Base-by-base conservation (phyloP, 2,797 vertebrate genomes). In the Ctenopoma multispine region DNA sequence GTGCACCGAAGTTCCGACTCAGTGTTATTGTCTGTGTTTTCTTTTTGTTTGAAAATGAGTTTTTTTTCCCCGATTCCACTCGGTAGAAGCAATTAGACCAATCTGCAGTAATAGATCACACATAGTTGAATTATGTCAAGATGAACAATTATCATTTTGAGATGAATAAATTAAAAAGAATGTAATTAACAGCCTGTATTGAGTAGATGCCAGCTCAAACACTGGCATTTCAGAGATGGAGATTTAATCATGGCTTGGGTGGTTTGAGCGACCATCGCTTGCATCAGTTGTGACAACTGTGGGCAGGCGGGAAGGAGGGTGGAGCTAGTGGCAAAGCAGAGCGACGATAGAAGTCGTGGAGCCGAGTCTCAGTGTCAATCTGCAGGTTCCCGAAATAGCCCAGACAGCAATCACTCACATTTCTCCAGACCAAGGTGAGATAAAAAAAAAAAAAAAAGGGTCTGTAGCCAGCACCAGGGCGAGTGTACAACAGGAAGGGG, bases 71-170 rank as follows among this genome's bases (percentile, higher is more conserved):
- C n/a, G 1, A 0, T 51, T 63, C 59, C 50, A n/a, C 57, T 77
- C 56, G 43, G 81, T 69, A 73, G 86, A 85, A 84, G 64, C 81
- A 92, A 87, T 94, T 91, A 92, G 46, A 69, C 41, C 55, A 49
- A 60, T 83, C 62, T 67, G 84, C 76, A 63, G 73, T 86, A 72
- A 85, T 86, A 74, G 69, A 91, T 90, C 81, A 87, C 75, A 77
- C 63, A 20, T 78, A 78, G 87, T 78, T 87, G 69, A 82, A 90
- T 90, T 83, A 89, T 86, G 83, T 91, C 87, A 86, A 91, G 89
- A 87, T 93, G 82, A 93, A 88, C 87, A 92, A 91, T 93, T 93
- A 91, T 90, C 88, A 87, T 90, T 90, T 83, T 78, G 77, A 89
- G 86, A 87, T 83, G 81, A 93, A 94, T 92, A 92, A 89, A 94